phyloP scores from a whole-genome alignment of 1,140 invertebrate genomes.

The Musca vetustissima region DNA sequence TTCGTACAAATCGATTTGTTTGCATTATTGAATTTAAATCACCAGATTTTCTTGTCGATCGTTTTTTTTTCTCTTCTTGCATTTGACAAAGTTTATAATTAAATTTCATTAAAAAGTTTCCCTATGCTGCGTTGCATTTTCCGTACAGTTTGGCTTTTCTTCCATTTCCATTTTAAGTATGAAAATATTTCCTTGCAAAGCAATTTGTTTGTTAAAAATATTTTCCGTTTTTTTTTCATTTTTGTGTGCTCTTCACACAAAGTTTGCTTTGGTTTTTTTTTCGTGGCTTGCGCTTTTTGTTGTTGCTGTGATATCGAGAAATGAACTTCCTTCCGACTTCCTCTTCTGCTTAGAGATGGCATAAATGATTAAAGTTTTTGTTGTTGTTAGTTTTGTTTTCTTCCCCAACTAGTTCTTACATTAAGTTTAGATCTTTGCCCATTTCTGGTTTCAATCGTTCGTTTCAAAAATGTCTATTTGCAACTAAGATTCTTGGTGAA shows the following conservation, averaged over 20 bases:
- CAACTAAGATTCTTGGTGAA: not conserved
- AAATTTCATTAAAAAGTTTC: slow-evolving; percentile 21
- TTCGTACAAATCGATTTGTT: no score
- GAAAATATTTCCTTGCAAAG: slow-evolving; percentile 7
- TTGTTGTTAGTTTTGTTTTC: slow-evolving; percentile 14
- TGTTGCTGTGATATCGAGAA: not conserved
- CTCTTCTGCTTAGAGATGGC: not conserved
- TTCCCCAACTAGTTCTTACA: not conserved
- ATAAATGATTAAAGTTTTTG: slow-evolving; percentile 18
- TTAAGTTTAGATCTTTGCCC: not conserved
- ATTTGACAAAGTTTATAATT: slow-evolving; percentile 21
- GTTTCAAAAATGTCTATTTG: no score
- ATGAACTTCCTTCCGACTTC: not conserved
- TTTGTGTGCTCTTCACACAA: not conserved
- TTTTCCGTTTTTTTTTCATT: not conserved
- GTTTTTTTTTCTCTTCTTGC: not conserved
- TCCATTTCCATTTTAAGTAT: not conserved
- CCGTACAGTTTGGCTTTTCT: not conserved
- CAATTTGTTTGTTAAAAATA: slow-evolving; percentile 16
- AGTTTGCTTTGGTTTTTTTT: not conserved
- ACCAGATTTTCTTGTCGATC: not conserved
- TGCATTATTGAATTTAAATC: no score
- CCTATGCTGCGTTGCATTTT: not conserved
- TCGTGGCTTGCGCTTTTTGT: not conserved
- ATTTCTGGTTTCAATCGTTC: no score